Base-by-base conservation (phyloP, 92 coral and sea anemone species). In the Porites lobata region DNA sequence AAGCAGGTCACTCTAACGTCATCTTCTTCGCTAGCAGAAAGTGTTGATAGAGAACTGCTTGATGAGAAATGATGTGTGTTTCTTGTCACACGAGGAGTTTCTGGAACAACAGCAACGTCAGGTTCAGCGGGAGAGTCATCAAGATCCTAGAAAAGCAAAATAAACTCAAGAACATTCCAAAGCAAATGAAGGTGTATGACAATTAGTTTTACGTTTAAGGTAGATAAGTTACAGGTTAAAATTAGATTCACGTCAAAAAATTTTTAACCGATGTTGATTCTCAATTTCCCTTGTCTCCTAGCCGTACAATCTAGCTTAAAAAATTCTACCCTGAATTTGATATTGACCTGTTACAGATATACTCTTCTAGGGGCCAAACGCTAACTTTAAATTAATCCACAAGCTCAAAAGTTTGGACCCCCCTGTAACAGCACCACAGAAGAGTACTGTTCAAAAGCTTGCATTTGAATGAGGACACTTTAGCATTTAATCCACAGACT, bases 51-150 rank as follows among this genome's bases (percentile, higher is more conserved):
- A 14, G 51, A 66, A 65, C 32, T 85, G 51, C 68, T 85, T 70
- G 81, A 58, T 61, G 32, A 38, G 82, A 56, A 52, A 43, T 82
- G 83, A 51, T 6, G 50, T 22, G 18, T 24, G 53, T 61, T 38
- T 69, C 70, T 53, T 59, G 74, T 2, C 19, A 26, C 52, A 19
- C 47, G 83, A 53, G 89, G 89, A 2, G 84, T 85, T 68, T 85
- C 89, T 19, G 84, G 89, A 4, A 85, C 84, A 53, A 74, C 32
- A 19, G 80, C 8, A 3, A 85, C 38, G 38, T 85, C 64, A 7
- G 76, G 21, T 57, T 65, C 63, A 8, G 65, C 84, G 1, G 89
- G 75, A 67, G 83, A 84, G 10, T 47, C 74, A 22, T 84, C 87
- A 17, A 50, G 26, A 43, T 58, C 87, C 87, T 84, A 75, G 51